Evolutionary conservation across 2,797 vertebrate species (phyloP).

Genomic region (Clarias laeviceps): DNA sequence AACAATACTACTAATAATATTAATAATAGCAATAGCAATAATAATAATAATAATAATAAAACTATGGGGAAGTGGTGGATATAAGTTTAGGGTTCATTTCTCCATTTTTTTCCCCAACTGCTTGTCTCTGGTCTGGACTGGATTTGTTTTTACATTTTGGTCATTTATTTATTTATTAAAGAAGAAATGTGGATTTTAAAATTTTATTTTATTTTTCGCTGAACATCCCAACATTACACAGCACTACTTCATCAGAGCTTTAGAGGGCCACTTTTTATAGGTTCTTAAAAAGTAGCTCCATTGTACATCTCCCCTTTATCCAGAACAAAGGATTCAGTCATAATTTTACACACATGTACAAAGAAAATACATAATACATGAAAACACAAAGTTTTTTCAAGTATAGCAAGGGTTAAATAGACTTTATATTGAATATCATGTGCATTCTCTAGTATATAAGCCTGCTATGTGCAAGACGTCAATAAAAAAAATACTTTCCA

Average conservation of each 20-base stretch:
- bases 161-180: too few relatives aligned
- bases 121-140: not conserved
- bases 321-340: constrained; percentile 4
- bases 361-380: not conserved
- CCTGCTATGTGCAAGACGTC: constrained; percentile 25
- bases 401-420: constrained; percentile 50
- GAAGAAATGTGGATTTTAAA: not conserved
- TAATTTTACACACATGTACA: constrained; percentile 21
- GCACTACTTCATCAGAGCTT: too few relatives aligned
- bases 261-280: not conserved
- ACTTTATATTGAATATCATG: constrained; percentile 35
- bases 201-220: not conserved
- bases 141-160: not conserved
- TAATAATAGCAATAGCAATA: not conserved
- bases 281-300: not conserved
- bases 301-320: not conserved
- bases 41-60: not conserved
- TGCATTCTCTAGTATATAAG: constrained; percentile 39
- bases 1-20: not conserved
- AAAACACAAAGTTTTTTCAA: constrained; percentile 35
- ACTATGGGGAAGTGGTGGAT: not conserved
- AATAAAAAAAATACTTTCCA: constrained; percentile 13
- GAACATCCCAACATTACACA: not conserved
- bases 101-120: not conserved
- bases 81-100: not conserved